Base-by-base conservation (phyloP, 2,113 vertebrate species). In the Megaceryle maxima region DNA sequence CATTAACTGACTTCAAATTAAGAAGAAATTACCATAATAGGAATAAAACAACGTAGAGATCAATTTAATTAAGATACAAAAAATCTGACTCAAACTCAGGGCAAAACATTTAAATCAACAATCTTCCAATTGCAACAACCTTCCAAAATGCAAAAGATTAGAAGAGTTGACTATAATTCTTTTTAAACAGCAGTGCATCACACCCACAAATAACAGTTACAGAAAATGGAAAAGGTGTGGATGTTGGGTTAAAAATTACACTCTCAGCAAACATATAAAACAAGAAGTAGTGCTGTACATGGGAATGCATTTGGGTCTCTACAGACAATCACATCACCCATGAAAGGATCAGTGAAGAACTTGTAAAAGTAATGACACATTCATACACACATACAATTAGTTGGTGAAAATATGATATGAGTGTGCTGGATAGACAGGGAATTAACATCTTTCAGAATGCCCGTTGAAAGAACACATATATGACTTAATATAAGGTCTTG, bases 231-330 rank as follows among this genome's bases (percentile, higher is more conserved):
- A 51, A 79, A 75, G 5, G 35, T 13, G 5, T 33, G 24, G 60
- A 69, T 41, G 7, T 53, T 43, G 15, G 8, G 11, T 79, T 92
- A 87, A 91, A 96, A 62, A 1, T 53, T 48, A 44, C 0, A 3
- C 3, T 87, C 5, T 60, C 62, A 75, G 48, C 6, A 93, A 88
- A 43, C 13, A 22, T 4, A n/a, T 50, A 46, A 68, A 81, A 66
- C 2, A 1, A 1, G 72, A 28, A 51, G 8, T n/a, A 59, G 17
- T 55, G 15, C 35, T 41, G 9, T 28, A n/a, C 33, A 67, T n/a
- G 17, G 5, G 13, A 67, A 46, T 80, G 10, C n/a, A 67, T 68
- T 82, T 0, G 0, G 2, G 7, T 68, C 11, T 75, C 39, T 57
- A 50, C 15, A 69, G 20, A 11, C 15, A 68, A 48, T 24, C n/a